Conservation (phyloP, 2,888 invertebrate species). For the Steinernema scapterisci region DNA sequence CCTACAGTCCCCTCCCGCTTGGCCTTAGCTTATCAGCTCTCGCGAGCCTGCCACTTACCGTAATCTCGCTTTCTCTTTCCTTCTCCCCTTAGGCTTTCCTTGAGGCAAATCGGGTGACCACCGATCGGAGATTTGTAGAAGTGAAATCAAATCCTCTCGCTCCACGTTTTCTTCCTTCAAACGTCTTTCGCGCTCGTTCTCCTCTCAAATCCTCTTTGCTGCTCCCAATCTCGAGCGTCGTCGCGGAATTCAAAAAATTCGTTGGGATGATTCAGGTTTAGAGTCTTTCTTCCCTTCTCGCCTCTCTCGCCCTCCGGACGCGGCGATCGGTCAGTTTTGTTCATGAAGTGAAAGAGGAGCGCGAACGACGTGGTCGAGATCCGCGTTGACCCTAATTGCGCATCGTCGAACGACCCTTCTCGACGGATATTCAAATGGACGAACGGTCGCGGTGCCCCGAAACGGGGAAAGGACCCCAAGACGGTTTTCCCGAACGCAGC, state of each 20-base stretch:
- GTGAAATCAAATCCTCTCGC: too few species aligned
- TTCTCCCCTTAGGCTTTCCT: not conserved
- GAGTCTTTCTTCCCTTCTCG: constrained; percentile 13
- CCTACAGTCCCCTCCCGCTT: not conserved
- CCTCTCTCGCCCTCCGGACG: not conserved
- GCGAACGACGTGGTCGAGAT: constrained; percentile 28
- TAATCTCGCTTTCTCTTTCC: not conserved
- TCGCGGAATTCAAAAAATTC: not conserved
- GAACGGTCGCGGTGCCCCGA: not conserved
- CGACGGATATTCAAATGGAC: constrained; percentile 7
- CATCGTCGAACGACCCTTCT: constrained; percentile 6
- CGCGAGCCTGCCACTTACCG: too few species aligned
- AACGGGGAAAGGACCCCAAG: constrained; percentile 8
- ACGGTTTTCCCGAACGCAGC: not conserved
- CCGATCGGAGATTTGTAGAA: too few species aligned
- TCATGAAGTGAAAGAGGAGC: constrained; percentile 31
- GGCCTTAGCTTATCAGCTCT: not conserved
- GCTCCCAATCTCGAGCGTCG: not conserved
- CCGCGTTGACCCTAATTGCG: constrained; percentile 30
- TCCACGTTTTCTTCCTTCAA: too few species aligned
- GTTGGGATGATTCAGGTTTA: constrained; percentile 12
- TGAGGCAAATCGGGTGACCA: not conserved
- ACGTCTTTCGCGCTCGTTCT: not conserved
- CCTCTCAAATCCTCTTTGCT: not conserved
- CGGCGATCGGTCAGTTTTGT: constrained; percentile 23